These are phyloP conservation scores for Corapipo altera DNA, from an alignment of 2,113 vertebrate genomes.

Conservation along the genomic window DNA sequence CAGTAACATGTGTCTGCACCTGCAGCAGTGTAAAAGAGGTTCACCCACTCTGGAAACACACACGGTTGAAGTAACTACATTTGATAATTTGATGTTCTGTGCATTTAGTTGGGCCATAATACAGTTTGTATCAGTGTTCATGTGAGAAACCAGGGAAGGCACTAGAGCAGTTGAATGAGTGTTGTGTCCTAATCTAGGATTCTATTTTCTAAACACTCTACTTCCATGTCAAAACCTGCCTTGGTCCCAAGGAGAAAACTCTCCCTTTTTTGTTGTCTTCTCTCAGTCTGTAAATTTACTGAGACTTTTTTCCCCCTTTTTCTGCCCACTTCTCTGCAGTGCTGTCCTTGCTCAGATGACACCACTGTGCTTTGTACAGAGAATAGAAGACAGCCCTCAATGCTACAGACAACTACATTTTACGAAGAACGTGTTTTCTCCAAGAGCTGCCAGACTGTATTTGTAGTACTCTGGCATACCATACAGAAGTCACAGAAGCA, in stretches of 20 bases:
- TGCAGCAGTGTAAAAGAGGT: background rate
- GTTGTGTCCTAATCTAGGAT: background rate
- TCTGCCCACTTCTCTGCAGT: fast-evolving
- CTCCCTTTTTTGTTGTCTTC: background rate
- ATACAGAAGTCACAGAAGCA: background rate
- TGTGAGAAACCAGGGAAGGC: background rate
- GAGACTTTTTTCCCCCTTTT: fast-evolving
- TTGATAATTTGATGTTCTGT: background rate
- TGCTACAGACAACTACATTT: background rate
- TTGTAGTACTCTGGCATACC: background rate
- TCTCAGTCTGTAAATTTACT: background rate
- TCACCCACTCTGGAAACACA: background rate
- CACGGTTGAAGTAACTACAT: background rate
- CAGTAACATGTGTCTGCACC: background rate
- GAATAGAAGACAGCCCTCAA: background rate
- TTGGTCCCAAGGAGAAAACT: background rate
- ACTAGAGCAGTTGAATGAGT: background rate
- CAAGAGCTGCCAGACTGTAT: background rate
- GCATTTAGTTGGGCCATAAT: background rate
- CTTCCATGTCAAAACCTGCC: background rate
- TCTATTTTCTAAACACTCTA: background rate
- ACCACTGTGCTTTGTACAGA: background rate
- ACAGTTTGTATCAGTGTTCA: background rate
- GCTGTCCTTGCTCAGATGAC: background rate
- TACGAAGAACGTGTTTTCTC: background rate